phyloP scores from a whole-genome alignment of 1,140 invertebrate species.

The Cherax quadricarinatus region DNA sequence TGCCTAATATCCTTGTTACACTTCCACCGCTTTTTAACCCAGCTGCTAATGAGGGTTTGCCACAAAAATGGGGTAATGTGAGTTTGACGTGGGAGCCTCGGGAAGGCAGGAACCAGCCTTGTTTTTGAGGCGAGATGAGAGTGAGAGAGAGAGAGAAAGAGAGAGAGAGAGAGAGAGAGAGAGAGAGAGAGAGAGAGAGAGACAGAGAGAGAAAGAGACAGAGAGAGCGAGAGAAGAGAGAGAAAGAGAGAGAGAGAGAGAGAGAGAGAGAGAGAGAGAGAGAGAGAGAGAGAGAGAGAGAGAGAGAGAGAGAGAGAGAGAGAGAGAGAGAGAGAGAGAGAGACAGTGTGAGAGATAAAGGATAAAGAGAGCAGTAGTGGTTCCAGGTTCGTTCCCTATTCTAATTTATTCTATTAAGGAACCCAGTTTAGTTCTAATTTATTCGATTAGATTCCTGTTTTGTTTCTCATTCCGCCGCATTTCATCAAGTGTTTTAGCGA shows the following conservation, averaged over 20 bases:
- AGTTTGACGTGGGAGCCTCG: neutral
- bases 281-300: too few relatives aligned
- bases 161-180: too few relatives aligned
- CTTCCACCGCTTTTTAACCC: neutral
- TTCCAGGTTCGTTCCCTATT: too few relatives aligned
- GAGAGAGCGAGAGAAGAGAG: too few relatives aligned
- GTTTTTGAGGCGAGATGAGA: neutral
- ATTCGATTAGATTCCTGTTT: too few relatives aligned
- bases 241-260: neutral
- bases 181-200: neutral
- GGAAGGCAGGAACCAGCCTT: neutral
- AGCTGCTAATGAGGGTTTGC: neutral
- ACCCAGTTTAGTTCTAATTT: too few relatives aligned
- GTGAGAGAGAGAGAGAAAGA: neutral
- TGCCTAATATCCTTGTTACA: neutral
- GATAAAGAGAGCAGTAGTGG: neutral
- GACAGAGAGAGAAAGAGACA: slow-evolving; percentile 13
- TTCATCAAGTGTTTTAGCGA: too few relatives aligned
- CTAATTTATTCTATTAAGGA: too few relatives aligned
- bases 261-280: neutral
- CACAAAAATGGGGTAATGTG: neutral
- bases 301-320: too few relatives aligned
- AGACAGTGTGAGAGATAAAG: too few relatives aligned
- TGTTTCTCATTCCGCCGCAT: too few relatives aligned
- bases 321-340: too few relatives aligned